phyloP scores from a whole-genome alignment of 2,113 vertebrate genomes.

The Entosphenus tridentatus region DNA sequence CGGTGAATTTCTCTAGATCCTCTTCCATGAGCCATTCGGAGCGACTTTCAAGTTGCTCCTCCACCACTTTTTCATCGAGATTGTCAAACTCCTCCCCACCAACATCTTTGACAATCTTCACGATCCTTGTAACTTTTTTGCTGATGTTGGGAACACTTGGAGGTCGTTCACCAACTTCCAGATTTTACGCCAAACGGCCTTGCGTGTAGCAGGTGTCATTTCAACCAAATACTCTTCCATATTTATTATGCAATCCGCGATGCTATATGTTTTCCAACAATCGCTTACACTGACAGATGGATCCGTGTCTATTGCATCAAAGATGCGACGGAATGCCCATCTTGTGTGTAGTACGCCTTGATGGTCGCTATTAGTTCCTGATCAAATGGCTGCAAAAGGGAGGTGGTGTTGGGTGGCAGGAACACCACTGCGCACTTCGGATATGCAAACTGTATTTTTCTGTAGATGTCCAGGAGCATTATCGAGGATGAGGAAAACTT shows the following conservation, averaged over 20 bases:
- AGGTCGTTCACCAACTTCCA: not conserved
- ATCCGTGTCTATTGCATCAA: not conserved
- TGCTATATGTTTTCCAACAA: constrained; percentile 8
- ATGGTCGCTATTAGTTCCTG: constrained; percentile 9
- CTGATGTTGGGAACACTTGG: not conserved
- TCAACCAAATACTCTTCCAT: constrained; percentile 7
- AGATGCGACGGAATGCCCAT: not conserved
- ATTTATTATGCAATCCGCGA: constrained; percentile 8
- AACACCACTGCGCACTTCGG: not conserved
- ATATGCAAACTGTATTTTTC: not conserved
- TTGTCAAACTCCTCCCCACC: not conserved
- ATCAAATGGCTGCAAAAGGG: constrained; percentile 9
- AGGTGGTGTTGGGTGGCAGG: constrained; percentile 8
- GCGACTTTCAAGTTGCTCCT: not conserved
- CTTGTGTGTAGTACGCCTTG: constrained; percentile 7
- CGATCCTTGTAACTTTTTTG: not conserved
- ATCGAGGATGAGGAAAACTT: constrained; percentile 8
- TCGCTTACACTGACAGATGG: not conserved
- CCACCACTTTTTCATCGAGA: not conserved
- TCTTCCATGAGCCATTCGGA: no score
- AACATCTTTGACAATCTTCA: not conserved
- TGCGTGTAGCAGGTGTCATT: not conserved
- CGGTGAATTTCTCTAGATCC: no score
- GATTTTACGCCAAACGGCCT: not conserved
- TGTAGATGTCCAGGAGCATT: constrained; percentile 7